Base-by-base conservation (phyloP, 2,797 vertebrate genomes). In the Gymnothorax javanicus region DNA sequence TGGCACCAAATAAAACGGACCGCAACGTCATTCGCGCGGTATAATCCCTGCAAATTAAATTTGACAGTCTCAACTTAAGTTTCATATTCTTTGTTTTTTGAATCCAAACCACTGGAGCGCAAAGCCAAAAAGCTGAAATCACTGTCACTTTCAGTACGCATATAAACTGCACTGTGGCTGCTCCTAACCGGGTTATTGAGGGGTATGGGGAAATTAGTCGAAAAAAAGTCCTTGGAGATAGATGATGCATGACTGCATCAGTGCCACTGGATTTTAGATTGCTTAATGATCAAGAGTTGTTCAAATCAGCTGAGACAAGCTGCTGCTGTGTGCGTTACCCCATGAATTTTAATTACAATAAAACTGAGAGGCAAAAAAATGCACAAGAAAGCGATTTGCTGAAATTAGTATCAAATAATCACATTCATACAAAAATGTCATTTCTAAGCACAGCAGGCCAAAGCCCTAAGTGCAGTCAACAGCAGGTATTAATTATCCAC, bases 251-350 rank as follows among this genome's bases (percentile, higher is more conserved):
- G 77, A 52, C n/a, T 54, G 77, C 77, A 52, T 54, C 77, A 56
- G 77, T 56, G 50, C 52, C 77, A 23, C 9, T 12, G 17, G 77
- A 81, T 81, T 81, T 20, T 9, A 20, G 2, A 54, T 81, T 20
- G 43, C 17, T 79, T 79, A n/a, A 81, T 81, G 77, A 81, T 81
- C 52, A 81, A 81, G 77, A n/a, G 50, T 43, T 3, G 20, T 81
- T 81, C 17, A n/a, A 54, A 56, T 17, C 50, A 81, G 20, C 52
- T n/a, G 56, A 33, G 52, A 56, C 77, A 81, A 9, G 50, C 50
- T 81, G 54, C 8, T 56, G 3, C 52, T 11, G 77, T 23, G 52
- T 23, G 52, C 20, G 77, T n/a, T 23, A 81, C 77, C 23, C 3
- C 50, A 54, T 81, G 1, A 56, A 81, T 81, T 81, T 17, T 81